These are phyloP conservation scores for Excalfactoria chinensis DNA, from an alignment of 2,113 vertebrate genomes.

Conservation along the genomic window DNA sequence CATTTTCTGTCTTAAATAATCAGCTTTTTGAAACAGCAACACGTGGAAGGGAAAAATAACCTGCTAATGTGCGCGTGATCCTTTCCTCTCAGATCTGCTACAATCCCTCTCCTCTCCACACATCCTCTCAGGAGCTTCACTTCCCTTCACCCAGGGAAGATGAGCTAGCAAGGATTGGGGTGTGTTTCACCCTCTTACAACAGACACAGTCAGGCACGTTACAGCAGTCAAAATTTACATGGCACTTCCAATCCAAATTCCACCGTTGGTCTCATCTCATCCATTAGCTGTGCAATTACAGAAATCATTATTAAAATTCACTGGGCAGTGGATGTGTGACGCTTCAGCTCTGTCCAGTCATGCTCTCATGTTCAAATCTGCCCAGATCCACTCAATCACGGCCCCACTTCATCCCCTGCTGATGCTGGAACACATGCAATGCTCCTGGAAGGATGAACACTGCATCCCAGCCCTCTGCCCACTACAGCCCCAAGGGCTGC, in stretches of 20 bases:
- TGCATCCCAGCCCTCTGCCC: neutral
- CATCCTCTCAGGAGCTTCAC: neutral
- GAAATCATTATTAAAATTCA: neutral
- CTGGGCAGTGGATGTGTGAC: neutral
- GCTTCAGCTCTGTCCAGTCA: neutral
- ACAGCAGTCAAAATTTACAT: neutral
- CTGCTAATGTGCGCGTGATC: fast-evolving
- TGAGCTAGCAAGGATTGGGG: neutral
- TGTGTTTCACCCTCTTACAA: neutral
- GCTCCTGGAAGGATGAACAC: neutral
- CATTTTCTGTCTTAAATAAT: neutral
- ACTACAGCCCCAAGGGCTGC: neutral
- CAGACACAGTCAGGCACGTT: neutral
- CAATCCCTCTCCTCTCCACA: neutral
- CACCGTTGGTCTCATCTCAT: neutral
- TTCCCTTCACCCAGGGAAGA: neutral
- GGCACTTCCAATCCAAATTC: neutral
- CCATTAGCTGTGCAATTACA: neutral
- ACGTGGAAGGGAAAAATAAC: neutral
- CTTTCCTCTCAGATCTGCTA: neutral
- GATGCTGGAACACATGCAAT: neutral
- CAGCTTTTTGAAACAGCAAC: neutral
- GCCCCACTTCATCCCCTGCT: neutral
- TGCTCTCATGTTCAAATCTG: neutral
- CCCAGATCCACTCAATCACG: neutral